Conservation (phyloP, 2,888 invertebrate genomes). For the Rambutsinella grinnellia region DNA sequence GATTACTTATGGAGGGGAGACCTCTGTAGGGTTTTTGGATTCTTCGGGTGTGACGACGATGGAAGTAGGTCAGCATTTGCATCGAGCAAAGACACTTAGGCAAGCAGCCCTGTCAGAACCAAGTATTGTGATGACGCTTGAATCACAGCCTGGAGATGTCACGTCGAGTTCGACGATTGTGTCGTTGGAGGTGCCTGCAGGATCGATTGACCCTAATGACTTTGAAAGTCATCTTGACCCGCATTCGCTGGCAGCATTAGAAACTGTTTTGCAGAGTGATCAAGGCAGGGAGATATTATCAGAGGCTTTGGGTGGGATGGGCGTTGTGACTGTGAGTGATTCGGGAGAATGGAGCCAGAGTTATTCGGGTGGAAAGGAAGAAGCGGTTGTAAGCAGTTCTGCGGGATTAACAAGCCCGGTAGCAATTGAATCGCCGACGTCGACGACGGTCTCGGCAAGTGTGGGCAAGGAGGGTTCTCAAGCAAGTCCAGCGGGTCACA, state of each 20-base stretch:
- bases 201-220: conserved; percentile 46
- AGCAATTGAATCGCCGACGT: neutral
- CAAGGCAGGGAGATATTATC: conserved; percentile 71
- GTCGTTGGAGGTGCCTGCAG: conserved; percentile 30
- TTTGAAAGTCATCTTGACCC: conserved; percentile 70
- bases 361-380: conserved; percentile 26
- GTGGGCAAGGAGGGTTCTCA: no score
- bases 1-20: conserved; percentile 44
- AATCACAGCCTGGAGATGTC: conserved; percentile 19
- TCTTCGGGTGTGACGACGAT: conserved; percentile 26
- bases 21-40: conserved; percentile 41
- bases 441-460: neutral
- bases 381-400: conserved; percentile 38
- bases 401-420: neutral
- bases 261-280: conserved; percentile 72
- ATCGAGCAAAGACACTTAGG: neutral
- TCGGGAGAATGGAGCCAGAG: conserved; percentile 51
- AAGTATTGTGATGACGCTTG: conserved; percentile 18
- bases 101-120: neutral
- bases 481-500: neutral
- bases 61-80: conserved; percentile 45
- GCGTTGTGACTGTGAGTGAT: conserved; percentile 24
- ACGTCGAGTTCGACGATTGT: conserved; percentile 28
- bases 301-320: conserved; percentile 19
- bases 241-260: conserved; percentile 72